phyloP scores from a whole-genome alignment of 2,888 invertebrate genomes.

The Sussaba pulchella region DNA sequence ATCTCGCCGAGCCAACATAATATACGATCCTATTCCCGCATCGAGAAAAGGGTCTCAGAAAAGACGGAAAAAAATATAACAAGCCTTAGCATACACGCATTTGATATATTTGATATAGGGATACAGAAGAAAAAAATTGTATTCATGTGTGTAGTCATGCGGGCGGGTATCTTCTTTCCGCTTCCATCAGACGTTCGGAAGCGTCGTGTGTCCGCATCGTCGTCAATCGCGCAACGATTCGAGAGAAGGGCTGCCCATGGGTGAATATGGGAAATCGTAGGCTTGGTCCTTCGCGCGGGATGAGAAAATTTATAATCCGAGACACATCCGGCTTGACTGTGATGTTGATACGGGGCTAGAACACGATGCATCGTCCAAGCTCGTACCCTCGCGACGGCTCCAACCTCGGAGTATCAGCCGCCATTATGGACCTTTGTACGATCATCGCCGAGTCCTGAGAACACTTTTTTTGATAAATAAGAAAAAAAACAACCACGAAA shows the following conservation, averaged over 20 bases:
- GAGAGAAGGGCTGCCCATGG: background rate
- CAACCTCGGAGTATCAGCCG: conserved; percentile 17
- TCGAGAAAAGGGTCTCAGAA: conserved; percentile 9
- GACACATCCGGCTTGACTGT: conserved; percentile 76
- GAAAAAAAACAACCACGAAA: too few relatives aligned
- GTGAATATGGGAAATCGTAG: conserved; percentile 48
- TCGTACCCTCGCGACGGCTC: conserved; percentile 5
- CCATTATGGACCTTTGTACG: background rate
- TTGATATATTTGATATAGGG: background rate
- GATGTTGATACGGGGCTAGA: conserved; percentile 19
- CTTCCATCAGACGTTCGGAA: conserved; percentile 30
- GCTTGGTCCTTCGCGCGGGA: conserved; percentile 52
- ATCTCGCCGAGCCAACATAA: conserved; percentile 65
- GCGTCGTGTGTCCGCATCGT: conserved; percentile 31
- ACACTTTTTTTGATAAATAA: too few relatives aligned
- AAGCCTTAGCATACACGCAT: background rate
- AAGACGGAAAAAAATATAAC: conserved; percentile 20
- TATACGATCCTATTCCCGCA: conserved; percentile 66
- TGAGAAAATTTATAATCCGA: conserved; percentile 77
- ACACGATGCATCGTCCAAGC: conserved; percentile 13
- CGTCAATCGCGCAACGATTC: conserved; percentile 50
- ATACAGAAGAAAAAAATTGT: conserved; percentile 67
- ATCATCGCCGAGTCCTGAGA: background rate
- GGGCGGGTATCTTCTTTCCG: conserved; percentile 26
- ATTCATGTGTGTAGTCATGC: conserved; percentile 71